phyloP scores from a whole-genome alignment of 2,113 vertebrate species.

The Varanus komodoensis region DNA sequence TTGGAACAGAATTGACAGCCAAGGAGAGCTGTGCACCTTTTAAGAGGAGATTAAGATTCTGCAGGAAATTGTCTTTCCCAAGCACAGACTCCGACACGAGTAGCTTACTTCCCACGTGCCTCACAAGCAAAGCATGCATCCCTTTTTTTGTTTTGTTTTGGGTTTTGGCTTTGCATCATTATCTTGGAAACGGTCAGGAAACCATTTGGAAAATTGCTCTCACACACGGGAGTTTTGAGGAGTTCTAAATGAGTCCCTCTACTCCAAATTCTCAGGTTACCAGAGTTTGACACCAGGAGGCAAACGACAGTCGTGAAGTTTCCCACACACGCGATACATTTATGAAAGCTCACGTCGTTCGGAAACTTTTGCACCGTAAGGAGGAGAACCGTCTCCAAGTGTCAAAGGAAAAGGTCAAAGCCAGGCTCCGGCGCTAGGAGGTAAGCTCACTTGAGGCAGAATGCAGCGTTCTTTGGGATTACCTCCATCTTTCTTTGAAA shows the following conservation, averaged over 20 bases:
- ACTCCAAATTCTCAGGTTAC: slow-evolving; percentile 47
- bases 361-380: not conserved
- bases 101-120: slow-evolving; percentile 52
- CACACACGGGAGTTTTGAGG: slow-evolving; percentile 44
- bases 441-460: not conserved
- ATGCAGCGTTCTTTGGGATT: not conserved
- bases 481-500: not conserved
- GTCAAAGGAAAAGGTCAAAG: slow-evolving; percentile 11
- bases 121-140: slow-evolving; percentile 68
- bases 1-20: not conserved
- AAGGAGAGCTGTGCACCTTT: no score
- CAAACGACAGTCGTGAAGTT: not conserved
- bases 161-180: slow-evolving; percentile 6
- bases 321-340: not conserved
- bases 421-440: no score
- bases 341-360: slow-evolving; percentile 24
- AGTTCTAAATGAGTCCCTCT: slow-evolving; percentile 24
- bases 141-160: slow-evolving; percentile 1
- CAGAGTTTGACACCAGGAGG: slow-evolving; percentile 51
- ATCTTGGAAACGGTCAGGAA: slow-evolving; percentile 45
- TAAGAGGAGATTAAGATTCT: not conserved
- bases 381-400: not conserved
- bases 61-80: not conserved
- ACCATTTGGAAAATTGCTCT: slow-evolving; percentile 54
- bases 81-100: slow-evolving; percentile 47